Base-by-base conservation (phyloP, 2,888 invertebrate species). In the Tenodera sinensis region DNA sequence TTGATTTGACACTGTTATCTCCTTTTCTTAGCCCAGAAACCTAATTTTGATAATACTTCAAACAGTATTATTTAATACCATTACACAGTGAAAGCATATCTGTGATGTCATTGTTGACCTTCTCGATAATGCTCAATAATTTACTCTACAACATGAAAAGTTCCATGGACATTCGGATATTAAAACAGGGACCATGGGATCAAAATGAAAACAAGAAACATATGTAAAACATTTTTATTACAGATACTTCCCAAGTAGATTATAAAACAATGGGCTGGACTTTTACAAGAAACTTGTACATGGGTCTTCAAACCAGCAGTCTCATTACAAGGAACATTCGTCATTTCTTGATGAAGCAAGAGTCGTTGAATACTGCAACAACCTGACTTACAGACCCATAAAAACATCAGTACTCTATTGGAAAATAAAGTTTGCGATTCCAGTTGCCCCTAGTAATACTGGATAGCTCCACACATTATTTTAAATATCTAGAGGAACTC, bases 171-270 rank as follows among this genome's bases (percentile, higher is more conserved):
- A 42, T 12, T 42, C 9, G 4, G 34, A 34, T 1, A 42, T 12
- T 42, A 0, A 42, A 12, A 25, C 20, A 20, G 25, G 54, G 54
- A 71, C 4, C 2, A 71, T 15, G 4, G 25, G 25, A 71, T 6
- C 0, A 20, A 71, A 71, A 71, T 27, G 15, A 84, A 25, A 84
- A 84, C n/a, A n/a, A 85, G 71, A 28, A 15, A 71, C 28, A 28
- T 86, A n/a, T 85, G 81, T 71, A 86, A 81, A 86, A 86, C 86
- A 86, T 71, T 28, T 86, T 42, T 86, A 86, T 28, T 71, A 86
- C 28, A 47, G 28, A 54, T 28, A 20, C 30, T 81, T 86, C 81
- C 81, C 28, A 30, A 47, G 30, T 81, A 12, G 81, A 28, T 86
- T 85, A 85, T 42, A 85, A 54, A 85, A 85, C 54, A 85, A 28